Evolutionary conservation across 2,113 vertebrate species (phyloP).

Genomic region (Microtus pennsylvanicus): DNA sequence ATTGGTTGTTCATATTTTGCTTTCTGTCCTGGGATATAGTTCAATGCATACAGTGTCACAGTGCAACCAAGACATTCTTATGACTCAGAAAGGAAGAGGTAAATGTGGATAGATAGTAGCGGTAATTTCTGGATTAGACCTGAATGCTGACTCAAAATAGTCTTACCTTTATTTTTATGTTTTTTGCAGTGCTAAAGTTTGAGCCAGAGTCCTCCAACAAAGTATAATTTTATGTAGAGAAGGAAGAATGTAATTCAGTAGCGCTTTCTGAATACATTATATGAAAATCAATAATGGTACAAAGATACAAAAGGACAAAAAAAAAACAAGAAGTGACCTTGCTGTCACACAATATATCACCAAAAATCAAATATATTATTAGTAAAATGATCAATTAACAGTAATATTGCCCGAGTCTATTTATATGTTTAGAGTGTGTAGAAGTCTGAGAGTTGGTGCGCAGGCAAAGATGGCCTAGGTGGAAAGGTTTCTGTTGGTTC

Average conservation of each 20-base stretch:
- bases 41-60: background rate
- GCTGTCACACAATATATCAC: background rate
- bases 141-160: constrained; percentile 1
- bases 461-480: background rate
- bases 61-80: background rate
- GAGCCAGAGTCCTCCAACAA: background rate
- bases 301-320: background rate
- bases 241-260: background rate
- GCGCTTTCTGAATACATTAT: background rate
- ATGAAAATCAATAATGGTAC: background rate
- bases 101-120: background rate
- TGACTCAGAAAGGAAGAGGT: constrained; percentile 4
- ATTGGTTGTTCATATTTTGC: constrained; percentile 55
- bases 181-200: background rate
- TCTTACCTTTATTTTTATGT: background rate
- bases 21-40: constrained; percentile 49
- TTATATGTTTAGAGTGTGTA: background rate
- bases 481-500: background rate
- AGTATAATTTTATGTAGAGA: constrained; percentile 30
- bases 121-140: constrained; percentile 17
- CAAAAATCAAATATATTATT: constrained; percentile 1
- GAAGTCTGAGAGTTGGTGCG: background rate
- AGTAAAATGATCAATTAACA: constrained; percentile 3
- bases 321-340: background rate
- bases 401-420: background rate